Evolutionary conservation across 2,797 vertebrate genomes (phyloP).

Genomic region (Sebastes variabilis): DNA sequence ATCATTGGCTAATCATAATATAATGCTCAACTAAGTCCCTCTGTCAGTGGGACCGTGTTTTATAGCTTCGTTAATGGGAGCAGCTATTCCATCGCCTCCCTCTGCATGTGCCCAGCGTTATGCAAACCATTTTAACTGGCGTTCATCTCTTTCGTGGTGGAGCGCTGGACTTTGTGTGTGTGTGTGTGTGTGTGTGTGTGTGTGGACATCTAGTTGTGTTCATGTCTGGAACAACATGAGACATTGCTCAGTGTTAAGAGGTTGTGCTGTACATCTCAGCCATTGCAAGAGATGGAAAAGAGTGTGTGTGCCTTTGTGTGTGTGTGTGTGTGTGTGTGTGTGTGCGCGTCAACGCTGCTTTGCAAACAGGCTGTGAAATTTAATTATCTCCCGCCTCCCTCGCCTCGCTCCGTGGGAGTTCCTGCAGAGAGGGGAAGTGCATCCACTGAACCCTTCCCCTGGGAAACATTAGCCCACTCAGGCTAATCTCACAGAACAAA

Average conservation of each 20-base stretch:
- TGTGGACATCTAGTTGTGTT: slow-evolving; percentile 25
- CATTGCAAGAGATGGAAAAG: slow-evolving; percentile 37
- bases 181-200: slow-evolving; percentile 11
- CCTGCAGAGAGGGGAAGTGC: slow-evolving; percentile 85
- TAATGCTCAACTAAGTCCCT: slow-evolving; percentile 82
- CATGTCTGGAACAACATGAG: slow-evolving; percentile 49
- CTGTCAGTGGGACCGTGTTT: slow-evolving; percentile 78
- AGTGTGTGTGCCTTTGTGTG: slow-evolving; percentile 18
- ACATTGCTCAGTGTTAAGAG: slow-evolving; percentile 41
- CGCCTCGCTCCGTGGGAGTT: slow-evolving; percentile 81
- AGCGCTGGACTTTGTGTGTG: slow-evolving; percentile 42
- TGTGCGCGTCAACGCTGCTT: slow-evolving; percentile 61
- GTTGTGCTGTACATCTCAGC: slow-evolving; percentile 56
- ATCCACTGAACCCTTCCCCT: slow-evolving; percentile 86
- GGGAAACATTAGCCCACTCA: slow-evolving; percentile 88
- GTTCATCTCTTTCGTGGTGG: slow-evolving; percentile 63
- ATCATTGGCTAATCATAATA: slow-evolving; percentile 83
- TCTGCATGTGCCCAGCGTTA: slow-evolving; percentile 68
- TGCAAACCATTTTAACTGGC: slow-evolving; percentile 75
- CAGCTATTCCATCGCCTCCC: slow-evolving; percentile 67
- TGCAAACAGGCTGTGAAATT: slow-evolving; percentile 88
- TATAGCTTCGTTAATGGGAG: slow-evolving; percentile 80
- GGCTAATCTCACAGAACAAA: slow-evolving; percentile 88
- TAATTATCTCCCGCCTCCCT: slow-evolving; percentile 87
- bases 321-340: slow-evolving; percentile 25